These are phyloP conservation scores for Alligator mississippiensis DNA, from an alignment of 2,113 vertebrate genomes.

Conservation along the genomic window DNA sequence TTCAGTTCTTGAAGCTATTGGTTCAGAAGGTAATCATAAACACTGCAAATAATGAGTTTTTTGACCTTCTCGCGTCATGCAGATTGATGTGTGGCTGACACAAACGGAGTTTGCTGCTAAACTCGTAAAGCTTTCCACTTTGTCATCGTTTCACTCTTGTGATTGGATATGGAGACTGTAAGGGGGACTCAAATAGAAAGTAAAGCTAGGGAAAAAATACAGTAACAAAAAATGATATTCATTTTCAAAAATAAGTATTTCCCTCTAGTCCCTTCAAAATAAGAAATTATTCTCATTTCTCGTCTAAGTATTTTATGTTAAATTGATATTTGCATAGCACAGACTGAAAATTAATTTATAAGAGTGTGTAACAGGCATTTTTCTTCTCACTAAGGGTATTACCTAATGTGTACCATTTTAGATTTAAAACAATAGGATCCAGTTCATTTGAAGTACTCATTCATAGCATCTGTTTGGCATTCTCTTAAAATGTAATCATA, in stretches of 20 bases:
- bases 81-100: slow-evolving; percentile 37
- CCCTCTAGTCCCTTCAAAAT: neutral
- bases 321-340: neutral
- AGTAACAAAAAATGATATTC: neutral
- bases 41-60: slow-evolving; percentile 36
- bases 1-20: neutral
- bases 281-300: neutral
- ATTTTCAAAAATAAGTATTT: neutral
- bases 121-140: slow-evolving; percentile 35
- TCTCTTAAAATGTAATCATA: neutral
- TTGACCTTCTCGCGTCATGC: slow-evolving; percentile 1
- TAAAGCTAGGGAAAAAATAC: neutral
- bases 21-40: slow-evolving; percentile 20
- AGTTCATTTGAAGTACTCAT: neutral
- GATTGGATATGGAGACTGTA: slow-evolving; percentile 27
- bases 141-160: slow-evolving; percentile 27
- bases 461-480: neutral
- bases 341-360: neutral
- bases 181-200: slow-evolving; percentile 14
- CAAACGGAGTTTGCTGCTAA: slow-evolving; percentile 15
- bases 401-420: neutral
- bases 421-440: neutral
- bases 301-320: neutral
- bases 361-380: neutral
- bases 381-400: neutral